These are phyloP conservation scores for Acanthosepion pharaonis DNA, from an alignment of 2,888 invertebrate genomes.

Conservation along the genomic window DNA sequence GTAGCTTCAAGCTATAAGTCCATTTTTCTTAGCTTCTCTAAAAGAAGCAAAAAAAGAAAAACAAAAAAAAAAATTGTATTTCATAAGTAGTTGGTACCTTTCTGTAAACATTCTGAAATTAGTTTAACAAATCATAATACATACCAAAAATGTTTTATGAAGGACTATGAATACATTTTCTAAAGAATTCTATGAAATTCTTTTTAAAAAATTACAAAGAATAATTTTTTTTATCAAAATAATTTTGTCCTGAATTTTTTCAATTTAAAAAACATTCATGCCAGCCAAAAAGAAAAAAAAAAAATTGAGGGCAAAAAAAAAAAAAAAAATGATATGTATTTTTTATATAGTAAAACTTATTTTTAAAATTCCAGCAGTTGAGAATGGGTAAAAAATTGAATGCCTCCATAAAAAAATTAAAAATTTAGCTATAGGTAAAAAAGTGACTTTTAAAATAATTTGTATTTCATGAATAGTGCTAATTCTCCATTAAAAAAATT, in stretches of 20 bases:
- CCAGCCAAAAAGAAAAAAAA: neutral
- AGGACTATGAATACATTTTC: neutral
- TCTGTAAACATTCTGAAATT: neutral
- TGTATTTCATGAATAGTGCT: neutral
- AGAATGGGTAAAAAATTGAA: neutral
- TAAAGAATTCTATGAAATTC: neutral
- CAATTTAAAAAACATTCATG: neutral
- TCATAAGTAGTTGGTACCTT: neutral
- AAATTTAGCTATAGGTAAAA: conserved; percentile 4
- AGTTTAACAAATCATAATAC: neutral
- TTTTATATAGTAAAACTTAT: neutral
- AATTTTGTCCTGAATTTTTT: neutral
- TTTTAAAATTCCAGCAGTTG: neutral
- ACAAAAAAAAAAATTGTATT: neutral
- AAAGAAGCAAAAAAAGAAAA: too few species aligned
- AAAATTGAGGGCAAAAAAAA: neutral
- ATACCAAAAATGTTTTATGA: neutral
- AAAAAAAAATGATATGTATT: neutral
- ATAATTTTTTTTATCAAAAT: neutral
- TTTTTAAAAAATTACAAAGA: too few species aligned
- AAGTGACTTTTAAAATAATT: neutral
- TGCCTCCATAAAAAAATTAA: neutral
- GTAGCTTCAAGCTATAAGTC: too few species aligned
- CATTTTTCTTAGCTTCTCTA: too few species aligned
- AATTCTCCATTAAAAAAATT: neutral